Evolutionary conservation across 2,888 invertebrate species (phyloP), one percentile per base, ranked within the genome.

Genomic region (Corbicula japonica): DNA sequence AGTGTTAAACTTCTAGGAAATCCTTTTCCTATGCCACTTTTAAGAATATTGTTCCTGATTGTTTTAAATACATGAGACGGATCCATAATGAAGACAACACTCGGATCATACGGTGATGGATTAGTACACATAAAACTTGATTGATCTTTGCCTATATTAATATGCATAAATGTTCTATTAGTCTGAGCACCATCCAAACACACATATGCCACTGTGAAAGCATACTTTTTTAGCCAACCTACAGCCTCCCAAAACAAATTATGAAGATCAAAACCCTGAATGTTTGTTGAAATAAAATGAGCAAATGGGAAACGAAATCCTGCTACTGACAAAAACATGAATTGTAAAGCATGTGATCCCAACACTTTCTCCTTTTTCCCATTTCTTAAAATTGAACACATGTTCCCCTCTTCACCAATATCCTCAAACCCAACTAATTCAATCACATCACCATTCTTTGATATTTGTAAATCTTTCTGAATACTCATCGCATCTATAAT

Each of bases 11-110:
- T 21, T 52, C 69, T 32, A 44, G 69, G 41, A 10, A 10, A 69
- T 12, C 2, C 15, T 30, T 69, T 44, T n/a, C 6, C 3, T 4
- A 69, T 52, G 5, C 69, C 69, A 26, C 54, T 54, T 35, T 56
- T 69, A 5, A 69, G 8, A n/a, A 69, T 52, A 21, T 70, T 74
- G 23, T 79, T 79, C 10, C 79, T 21, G 23, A 76, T 35, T 61
- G 71, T 76, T 41, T 76, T 77, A 10, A 76, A 46, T 1, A 63
- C 70, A 71, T 76, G 71, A 0, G 60, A 71, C 1, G 50, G 54
- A 50, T 76, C 76, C 72, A 73, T 77, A 6, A 73, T 66, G n/a
- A 79, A 46, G 15, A 48, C 30, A 8, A 79, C 48, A 18, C 38
- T 65, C 35, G 56, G 50, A 61, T 75, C 65, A 41, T 41, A 32